Base-by-base conservation (phyloP, 2,113 vertebrate genomes). In the Archocentrus centrarchus region DNA sequence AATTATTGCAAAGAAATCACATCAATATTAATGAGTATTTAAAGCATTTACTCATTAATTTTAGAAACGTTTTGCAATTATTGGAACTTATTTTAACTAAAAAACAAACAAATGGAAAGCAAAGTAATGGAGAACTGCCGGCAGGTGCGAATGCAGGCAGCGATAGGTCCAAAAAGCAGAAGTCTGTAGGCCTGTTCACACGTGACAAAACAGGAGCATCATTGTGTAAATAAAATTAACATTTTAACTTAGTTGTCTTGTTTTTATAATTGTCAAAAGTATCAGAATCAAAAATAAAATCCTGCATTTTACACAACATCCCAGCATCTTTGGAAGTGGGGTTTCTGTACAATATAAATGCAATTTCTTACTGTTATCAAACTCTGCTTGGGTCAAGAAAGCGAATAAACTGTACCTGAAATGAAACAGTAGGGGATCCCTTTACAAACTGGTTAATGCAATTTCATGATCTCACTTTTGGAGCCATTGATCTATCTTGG, bases 401-500 rank as follows among this genome's bases (percentile, higher is more conserved):
- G 17, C 32, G 11, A 55, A 73, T 55, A 73, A 73, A 73, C 1
- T 66, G 37, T 24, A 66, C 24, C 4, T 70, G 17, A 53, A 73
- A 55, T 20, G 0, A 73, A 73, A 55, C 47, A 1, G 68, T 3
- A 2, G 17, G 68, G 44, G 27, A n/a, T 35, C 17, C 50, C 6
- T 6, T 53, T 53, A 53, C 5, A 53, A 53, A 3, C 50, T 6
- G 6, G 10, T 55, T 73, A 55, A 73, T 1, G 32, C 80, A 30
- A 79, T 75, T 79, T 78, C 41, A 79, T 60, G 77, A 78, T 80
- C 59, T 47, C 75, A 59, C 78, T 81, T 80, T 6, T 53, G 37
- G 47, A 84, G 59, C 81, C 75, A 85, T 17, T 83, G 81, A 87
- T 87, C 87, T 83, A 11, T 64, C 60, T 80, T 83, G 70, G 32